Conservation (phyloP, 2,888 invertebrate genomes). For the Drosophila borealis region DNA sequence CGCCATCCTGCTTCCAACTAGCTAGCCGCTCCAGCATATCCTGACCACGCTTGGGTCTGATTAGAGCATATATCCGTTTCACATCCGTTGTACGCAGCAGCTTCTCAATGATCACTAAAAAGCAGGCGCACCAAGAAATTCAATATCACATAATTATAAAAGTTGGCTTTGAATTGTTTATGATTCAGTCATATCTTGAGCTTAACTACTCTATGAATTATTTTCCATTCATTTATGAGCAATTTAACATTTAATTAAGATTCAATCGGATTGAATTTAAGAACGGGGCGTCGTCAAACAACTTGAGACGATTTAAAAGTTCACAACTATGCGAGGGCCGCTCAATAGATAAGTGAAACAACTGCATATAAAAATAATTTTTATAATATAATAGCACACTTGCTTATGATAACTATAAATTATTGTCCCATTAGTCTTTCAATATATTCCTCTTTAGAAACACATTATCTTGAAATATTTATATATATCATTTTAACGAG, state of each 20-base stretch:
- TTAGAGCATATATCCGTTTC: conserved; percentile 86
- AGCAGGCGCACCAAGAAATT: not conserved
- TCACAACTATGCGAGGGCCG: not conserved
- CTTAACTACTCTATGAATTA: not conserved
- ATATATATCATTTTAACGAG: not conserved
- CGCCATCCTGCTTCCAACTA: conserved; percentile 89
- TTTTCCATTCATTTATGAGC: not conserved
- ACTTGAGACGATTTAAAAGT: not conserved
- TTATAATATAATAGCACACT: not conserved
- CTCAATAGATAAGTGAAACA: not conserved
- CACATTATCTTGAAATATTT: not conserved
- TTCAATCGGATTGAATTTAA: not conserved
- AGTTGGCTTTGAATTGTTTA: no score
- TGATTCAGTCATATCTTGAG: not conserved
- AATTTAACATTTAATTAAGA: not conserved
- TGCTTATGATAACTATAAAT: not conserved
- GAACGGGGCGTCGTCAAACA: not conserved
- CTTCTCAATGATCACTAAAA: conserved; percentile 87
- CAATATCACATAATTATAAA: not conserved
- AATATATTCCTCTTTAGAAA: not conserved
- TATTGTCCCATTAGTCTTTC: not conserved
- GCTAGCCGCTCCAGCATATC: conserved; percentile 88
- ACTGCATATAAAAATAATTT: not conserved
- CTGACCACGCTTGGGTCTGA: conserved; percentile 87
- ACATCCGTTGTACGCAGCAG: conserved; percentile 87